Percentiles rank a stretch among this genome's conserved stretches.
Conservation (phyloP, 2,888 invertebrate species). For the Coleophora flavipennella region DNA sequence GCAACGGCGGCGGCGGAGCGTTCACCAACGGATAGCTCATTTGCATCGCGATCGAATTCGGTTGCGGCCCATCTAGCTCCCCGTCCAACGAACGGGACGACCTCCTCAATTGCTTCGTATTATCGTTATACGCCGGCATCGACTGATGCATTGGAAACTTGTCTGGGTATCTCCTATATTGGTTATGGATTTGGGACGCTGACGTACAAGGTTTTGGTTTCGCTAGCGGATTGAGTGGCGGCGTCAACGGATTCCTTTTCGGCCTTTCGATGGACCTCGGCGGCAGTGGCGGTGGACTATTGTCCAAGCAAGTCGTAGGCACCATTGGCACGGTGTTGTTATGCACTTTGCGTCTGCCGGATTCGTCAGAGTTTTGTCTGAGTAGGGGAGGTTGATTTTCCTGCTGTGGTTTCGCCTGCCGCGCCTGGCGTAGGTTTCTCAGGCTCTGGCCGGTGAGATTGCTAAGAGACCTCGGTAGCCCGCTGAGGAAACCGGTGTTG, state of each 20-base stretch:
- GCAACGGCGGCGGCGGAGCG: conserved; percentile 61
- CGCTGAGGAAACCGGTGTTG: conserved; percentile 53
- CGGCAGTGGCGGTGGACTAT: conserved; percentile 48
- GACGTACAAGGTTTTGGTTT: conserved; percentile 30
- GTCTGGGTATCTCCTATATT: conserved; percentile 27
- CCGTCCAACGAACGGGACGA: conserved; percentile 59
- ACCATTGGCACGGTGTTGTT: conserved; percentile 53
- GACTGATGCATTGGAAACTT: conserved; percentile 44
- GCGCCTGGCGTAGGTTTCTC: conserved; percentile 42
- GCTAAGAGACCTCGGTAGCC: conserved; percentile 58
- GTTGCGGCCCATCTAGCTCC: conserved; percentile 54
- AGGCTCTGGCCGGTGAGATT: conserved; percentile 63
- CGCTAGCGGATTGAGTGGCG: conserved; percentile 32
- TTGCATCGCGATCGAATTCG: conserved; percentile 76
- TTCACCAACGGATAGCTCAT: conserved; percentile 77
- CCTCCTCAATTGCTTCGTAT: conserved; percentile 30
- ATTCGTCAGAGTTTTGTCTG: conserved; percentile 46
- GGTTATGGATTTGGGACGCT: conserved; percentile 22
- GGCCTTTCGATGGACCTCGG: conserved; percentile 49
- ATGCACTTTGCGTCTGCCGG: conserved; percentile 30
- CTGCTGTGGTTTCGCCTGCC: conserved; percentile 25
- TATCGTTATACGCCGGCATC: conserved; percentile 37
- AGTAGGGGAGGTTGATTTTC: conserved; percentile 38
- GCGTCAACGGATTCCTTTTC: conserved; percentile 28
- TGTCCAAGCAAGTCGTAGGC: conserved; percentile 58